These are phyloP conservation scores for Sciaenops ocellatus DNA, from an alignment of 2,797 vertebrate species.

Conservation along the genomic window DNA sequence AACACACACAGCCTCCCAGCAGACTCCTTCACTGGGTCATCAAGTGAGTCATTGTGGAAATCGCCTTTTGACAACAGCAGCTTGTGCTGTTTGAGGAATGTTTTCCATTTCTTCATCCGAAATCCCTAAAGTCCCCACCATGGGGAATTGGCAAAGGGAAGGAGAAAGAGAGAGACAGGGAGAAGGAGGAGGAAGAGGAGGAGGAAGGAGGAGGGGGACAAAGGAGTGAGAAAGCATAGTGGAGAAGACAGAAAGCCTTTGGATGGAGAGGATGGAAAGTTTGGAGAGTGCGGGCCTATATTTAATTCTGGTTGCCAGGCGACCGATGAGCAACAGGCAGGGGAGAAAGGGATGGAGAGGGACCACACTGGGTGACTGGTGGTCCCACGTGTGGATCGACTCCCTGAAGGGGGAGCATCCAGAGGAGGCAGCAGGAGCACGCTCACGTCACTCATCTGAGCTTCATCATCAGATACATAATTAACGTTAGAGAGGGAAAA, in stretches of 20 bases:
- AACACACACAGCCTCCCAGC: conserved; percentile 66
- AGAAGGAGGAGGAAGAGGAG: conserved; percentile 35
- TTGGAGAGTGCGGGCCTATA: conserved; percentile 84
- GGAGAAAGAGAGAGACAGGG: conserved; percentile 33
- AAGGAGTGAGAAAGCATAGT: conserved; percentile 57
- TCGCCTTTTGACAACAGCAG: conserved; percentile 83
- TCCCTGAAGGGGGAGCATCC: conserved; percentile 27
- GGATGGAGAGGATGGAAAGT: conserved; percentile 87
- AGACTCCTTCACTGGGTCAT: conserved; percentile 73
- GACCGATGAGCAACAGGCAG: conserved; percentile 83
- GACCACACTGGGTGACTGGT: conserved; percentile 73
- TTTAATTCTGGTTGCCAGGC: conserved; percentile 86
- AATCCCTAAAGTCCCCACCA: conserved; percentile 80
- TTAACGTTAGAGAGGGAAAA: conserved; percentile 27
- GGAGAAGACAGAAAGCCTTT: conserved; percentile 73
- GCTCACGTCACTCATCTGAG: conserved; percentile 26
- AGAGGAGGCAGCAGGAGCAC: background rate
- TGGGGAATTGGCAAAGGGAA: conserved; percentile 73
- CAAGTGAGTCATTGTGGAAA: conserved; percentile 84
- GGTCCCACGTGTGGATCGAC: conserved; percentile 56
- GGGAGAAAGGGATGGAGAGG: conserved; percentile 72
- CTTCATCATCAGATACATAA: conserved; percentile 25
- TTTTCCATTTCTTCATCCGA: conserved; percentile 88
- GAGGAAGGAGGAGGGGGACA: conserved; percentile 33
- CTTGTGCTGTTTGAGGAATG: conserved; percentile 83